Evolutionary conservation across 2,113 vertebrate species (phyloP).

Genomic region (Perognathus longimembris): DNA sequence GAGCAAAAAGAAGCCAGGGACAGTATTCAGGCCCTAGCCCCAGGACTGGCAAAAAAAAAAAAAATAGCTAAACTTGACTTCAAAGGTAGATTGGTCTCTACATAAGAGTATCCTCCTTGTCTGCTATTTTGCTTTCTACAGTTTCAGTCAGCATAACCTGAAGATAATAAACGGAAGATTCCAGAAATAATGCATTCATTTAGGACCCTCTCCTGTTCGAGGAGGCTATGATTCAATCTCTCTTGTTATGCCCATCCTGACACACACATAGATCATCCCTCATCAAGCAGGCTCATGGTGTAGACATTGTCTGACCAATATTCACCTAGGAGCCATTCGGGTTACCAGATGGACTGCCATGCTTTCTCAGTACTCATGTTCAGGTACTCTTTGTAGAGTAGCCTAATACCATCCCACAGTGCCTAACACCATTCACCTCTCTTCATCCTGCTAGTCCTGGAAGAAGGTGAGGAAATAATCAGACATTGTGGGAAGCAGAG

Average conservation of each 20-base stretch:
- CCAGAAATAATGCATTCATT: not conserved
- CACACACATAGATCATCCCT: not conserved
- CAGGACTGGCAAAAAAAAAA: too few species aligned
- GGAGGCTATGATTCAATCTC: too few species aligned
- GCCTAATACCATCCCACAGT: not conserved
- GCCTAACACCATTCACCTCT: not conserved
- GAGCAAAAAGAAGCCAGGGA: too few species aligned
- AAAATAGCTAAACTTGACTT: not conserved
- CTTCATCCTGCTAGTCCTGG: too few species aligned
- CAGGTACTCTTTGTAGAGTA: too few species aligned
- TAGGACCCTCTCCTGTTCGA: not conserved
- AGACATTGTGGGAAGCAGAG: not conserved
- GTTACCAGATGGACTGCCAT: too few species aligned
- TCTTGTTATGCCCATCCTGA: not conserved
- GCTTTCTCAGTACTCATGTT: not conserved
- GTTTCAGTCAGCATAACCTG: not conserved
- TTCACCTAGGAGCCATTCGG: not conserved
- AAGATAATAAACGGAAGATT: not conserved
- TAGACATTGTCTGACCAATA: not conserved
- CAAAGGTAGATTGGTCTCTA: not conserved
- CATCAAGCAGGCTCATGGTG: accelerated
- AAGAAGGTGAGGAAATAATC: not conserved
- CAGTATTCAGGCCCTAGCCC: too few species aligned
- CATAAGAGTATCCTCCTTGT: not conserved
- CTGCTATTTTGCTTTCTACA: not conserved